Conservation (phyloP, 2,797 vertebrate species). For the Zenarchopterus dispar region DNA sequence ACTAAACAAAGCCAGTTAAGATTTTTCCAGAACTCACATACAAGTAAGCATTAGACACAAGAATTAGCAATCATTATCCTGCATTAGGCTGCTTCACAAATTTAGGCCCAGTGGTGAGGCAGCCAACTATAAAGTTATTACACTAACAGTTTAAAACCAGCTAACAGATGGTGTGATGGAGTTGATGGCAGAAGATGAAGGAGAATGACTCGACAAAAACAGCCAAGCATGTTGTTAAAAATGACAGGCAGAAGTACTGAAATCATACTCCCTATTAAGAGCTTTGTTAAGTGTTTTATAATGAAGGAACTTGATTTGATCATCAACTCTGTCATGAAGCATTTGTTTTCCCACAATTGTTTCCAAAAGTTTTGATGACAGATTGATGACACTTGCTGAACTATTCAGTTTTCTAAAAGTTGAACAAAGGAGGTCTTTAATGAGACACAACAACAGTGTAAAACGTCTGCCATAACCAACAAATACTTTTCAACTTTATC, state of each 20-base stretch:
- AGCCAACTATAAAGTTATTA: constrained; percentile 49
- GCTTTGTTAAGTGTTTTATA: constrained; percentile 1
- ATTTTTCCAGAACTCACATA: constrained; percentile 40
- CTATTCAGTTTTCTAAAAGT: too few relatives aligned
- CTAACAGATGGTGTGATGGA: constrained; percentile 60
- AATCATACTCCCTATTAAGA: too few relatives aligned
- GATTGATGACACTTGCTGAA: too few relatives aligned
- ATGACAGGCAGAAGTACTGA: not conserved
- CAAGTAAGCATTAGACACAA: constrained; percentile 38
- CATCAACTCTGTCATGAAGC: too few relatives aligned
- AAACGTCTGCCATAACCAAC: too few relatives aligned
- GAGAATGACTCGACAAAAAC: constrained; percentile 34
- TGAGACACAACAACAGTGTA: too few relatives aligned
- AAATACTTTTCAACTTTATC: too few relatives aligned
- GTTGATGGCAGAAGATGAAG: constrained; percentile 35
- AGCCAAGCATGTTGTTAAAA: constrained; percentile 42
- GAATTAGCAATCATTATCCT: constrained; percentile 37
- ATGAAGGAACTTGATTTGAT: constrained; percentile 5
- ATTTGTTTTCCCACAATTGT: too few relatives aligned
- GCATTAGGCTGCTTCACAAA: constrained; percentile 34
- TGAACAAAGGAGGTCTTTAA: too few relatives aligned
- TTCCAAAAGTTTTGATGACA: too few relatives aligned
- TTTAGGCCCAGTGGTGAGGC: constrained; percentile 39
- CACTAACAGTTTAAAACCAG: constrained; percentile 37
- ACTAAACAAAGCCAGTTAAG: constrained; percentile 32